phyloP scores from a whole-genome alignment of 2,113 vertebrate species.

The Cromileptes altivelis region DNA sequence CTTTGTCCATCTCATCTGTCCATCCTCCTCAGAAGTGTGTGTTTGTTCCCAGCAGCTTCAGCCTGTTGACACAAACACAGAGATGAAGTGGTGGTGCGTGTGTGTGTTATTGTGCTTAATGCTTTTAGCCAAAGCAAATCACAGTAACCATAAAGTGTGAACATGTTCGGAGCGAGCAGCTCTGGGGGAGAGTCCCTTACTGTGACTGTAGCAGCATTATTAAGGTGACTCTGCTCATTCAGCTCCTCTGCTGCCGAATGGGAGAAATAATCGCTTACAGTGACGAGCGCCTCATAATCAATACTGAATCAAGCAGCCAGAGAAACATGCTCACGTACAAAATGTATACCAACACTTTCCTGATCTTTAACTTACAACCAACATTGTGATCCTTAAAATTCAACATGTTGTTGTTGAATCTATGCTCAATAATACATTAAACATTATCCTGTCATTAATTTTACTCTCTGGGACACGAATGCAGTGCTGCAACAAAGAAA shows the following conservation, averaged over 20 bases:
- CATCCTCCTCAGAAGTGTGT: constrained; percentile 29
- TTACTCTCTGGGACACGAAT: background rate
- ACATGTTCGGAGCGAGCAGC: background rate
- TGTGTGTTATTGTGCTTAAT: background rate
- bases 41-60: constrained; percentile 62
- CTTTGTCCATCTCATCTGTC: constrained; percentile 8
- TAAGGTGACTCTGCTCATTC: background rate
- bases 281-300: constrained; percentile 2
- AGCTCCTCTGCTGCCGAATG: background rate
- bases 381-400: background rate
- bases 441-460: background rate
- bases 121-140: constrained; percentile 19
- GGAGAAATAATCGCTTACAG: background rate
- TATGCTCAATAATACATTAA: background rate
- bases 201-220: background rate
- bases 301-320: background rate
- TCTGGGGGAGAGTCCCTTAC: background rate
- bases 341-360: background rate
- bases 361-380: background rate
- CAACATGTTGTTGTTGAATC: background rate
- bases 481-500: background rate
- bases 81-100: constrained; percentile 6
- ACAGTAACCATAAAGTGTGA: background rate
- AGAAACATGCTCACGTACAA: background rate
- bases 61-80: constrained; percentile 74